Conservation (phyloP, 2,797 vertebrate species). For the Amazona ochrocephala region DNA sequence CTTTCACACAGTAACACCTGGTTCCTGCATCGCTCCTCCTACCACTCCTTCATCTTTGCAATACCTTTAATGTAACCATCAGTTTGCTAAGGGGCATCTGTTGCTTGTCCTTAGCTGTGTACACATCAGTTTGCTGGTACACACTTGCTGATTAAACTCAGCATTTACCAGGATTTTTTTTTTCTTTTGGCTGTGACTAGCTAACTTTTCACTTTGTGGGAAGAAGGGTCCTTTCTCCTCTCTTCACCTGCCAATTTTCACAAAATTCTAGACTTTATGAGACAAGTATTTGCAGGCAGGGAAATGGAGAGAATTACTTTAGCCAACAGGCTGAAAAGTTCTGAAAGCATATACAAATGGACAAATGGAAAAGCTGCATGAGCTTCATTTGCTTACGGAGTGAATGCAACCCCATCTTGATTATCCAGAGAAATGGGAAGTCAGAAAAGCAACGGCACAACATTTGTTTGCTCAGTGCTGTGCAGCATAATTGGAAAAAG, state of each 20-base stretch:
- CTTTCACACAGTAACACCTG: neutral
- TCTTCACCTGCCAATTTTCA: neutral
- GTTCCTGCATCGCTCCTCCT: neutral
- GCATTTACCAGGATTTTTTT: neutral
- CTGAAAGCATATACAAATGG: neutral
- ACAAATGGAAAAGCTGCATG: neutral
- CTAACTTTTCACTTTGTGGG: neutral
- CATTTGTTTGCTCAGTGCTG: neutral
- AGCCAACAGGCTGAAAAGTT: neutral
- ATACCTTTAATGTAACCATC: neutral
- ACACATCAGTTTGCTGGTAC: neutral
- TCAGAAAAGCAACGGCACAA: neutral
- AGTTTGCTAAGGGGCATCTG: neutral
- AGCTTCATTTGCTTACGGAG: neutral
- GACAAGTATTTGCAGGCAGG: neutral
- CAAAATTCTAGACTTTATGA: neutral
- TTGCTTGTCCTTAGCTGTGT: neutral
- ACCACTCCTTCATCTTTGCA: neutral
- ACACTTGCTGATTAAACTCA: neutral
- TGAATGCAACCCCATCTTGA: neutral
- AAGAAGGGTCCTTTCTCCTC: neutral
- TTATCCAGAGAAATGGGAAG: neutral
- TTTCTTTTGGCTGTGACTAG: neutral
- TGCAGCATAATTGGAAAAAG: neutral
- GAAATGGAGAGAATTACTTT: neutral